Base-by-base conservation (phyloP, 1,140 invertebrate species). In the Maniola jurtina region DNA sequence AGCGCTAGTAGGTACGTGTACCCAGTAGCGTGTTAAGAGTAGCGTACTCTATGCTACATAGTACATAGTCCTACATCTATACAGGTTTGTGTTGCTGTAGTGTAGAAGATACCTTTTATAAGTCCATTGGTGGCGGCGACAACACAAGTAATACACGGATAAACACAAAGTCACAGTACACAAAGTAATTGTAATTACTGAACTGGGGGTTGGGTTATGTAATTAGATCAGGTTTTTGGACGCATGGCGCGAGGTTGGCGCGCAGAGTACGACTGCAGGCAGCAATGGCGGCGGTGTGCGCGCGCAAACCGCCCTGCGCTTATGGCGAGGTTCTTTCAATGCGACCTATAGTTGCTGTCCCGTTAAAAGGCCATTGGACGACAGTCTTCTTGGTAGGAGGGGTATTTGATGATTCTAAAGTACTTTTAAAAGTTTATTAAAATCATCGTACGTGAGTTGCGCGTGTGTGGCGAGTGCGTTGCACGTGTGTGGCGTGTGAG, bases 231-330 rank as follows among this genome's bases (percentile, higher is more conserved):
- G 62, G 74, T 80, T 66, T 68, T 71, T 66, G 67, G 75, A 76
- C 74, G 80, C 83, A 86, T 86, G 84, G 80, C 81, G 85, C 84
- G 84, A 75, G 77, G 52, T 52, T 45, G 70, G 57, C 83, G 85
- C 84, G 81, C 83, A 75, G 73, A 62, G 64, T 64, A 74, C 80
- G 77, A 88, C 84, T 89, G 87, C 87, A 83, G 85, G 79, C 71
- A 83, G 80, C 79, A 86, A 89, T 89, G 87, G 86, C 86, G 82
- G 82, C 66, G 55, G 65, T 35, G 0, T 86, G 87, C 87, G 87
- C 86, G 87, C 87, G 87, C 87, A 81, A 75, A 71, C 77, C 84
- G 83, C 83, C 87, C 83, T 84, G 78, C 70, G 77, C 59, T 75
- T 81, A 82, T 74, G 59, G 45, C 42, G 61, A 38, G 14, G 47